Percentiles rank a stretch among this genome's conserved stretches.
Evolutionary conservation across 2,113 vertebrate genomes (phyloP).

Genomic region (Pimephales promelas): DNA sequence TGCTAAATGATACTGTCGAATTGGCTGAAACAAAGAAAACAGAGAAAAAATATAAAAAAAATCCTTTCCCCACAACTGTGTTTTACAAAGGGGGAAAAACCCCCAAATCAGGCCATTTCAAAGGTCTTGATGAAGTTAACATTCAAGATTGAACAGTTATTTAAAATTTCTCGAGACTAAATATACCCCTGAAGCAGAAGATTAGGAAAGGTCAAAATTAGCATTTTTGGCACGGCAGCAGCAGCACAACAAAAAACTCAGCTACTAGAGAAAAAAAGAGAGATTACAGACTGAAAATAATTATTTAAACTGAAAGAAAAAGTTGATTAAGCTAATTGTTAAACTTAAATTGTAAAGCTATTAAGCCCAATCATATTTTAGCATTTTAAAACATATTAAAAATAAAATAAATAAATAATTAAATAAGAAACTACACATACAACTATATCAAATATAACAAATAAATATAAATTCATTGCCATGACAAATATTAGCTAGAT

Average conservation of each 20-base stretch:
- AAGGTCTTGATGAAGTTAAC: slow-evolving; percentile 42
- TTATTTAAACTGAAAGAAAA: not conserved
- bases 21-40: not conserved
- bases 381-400: not conserved
- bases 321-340: not conserved
- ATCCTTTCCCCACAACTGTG: not conserved
- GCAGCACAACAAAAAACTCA: not conserved
- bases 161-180: slow-evolving; percentile 1
- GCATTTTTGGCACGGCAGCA: not conserved
- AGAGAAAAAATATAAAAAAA: too few relatives aligned
- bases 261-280: not conserved
- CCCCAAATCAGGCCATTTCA: slow-evolving; percentile 5
- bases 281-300: slow-evolving; percentile 1
- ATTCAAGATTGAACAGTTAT: slow-evolving; percentile 1
- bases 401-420: too few relatives aligned
- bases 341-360: too few relatives aligned
- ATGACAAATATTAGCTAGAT: too few relatives aligned
- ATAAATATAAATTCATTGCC: too few relatives aligned
- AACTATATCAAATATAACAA: too few relatives aligned
- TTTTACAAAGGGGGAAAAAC: not conserved
- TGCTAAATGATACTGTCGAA: not conserved
- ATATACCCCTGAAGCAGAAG: slow-evolving; percentile 32
- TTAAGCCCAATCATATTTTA: not conserved
- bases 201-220: slow-evolving; percentile 17
- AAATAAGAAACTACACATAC: too few relatives aligned